These are phyloP conservation scores for Aleiodes sp. DNA, from an alignment of 1,140 invertebrate genomes.

Conservation along the genomic window DNA sequence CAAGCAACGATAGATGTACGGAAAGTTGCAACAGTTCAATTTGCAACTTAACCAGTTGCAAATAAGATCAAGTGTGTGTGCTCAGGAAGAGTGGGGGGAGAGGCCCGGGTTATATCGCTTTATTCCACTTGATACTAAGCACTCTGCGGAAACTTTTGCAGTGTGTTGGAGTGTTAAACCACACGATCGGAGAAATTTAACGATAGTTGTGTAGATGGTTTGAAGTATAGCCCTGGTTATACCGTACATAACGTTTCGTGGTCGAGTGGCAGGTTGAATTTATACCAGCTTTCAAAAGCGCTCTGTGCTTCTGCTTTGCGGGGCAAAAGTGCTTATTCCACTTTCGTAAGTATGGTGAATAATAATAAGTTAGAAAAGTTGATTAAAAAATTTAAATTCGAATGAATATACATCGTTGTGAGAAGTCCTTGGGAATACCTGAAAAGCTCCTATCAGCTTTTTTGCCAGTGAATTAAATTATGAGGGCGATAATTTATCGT, in stretches of 20 bases:
- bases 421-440: neutral
- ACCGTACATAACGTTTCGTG: neutral
- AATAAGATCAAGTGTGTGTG: constrained; percentile 15
- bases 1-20: neutral
- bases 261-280: constrained; percentile 16
- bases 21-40: constrained; percentile 11
- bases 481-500: neutral
- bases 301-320: neutral
- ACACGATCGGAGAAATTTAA: constrained; percentile 1
- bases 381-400: constrained; percentile 16
- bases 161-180: constrained; percentile 11
- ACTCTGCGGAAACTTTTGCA: neutral
- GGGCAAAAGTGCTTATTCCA: constrained; percentile 20
- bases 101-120: neutral
- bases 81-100: no score
- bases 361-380: constrained; percentile 14
- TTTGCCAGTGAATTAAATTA: neutral
- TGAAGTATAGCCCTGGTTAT: neutral
- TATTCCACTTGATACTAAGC: constrained; percentile 9
- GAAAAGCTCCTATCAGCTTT: neutral
- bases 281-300: constrained; percentile 18
- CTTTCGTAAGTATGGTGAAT: constrained; percentile 1
- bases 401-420: no score
- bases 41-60: neutral
- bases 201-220: constrained; percentile 7